Percentiles rank a stretch among this genome's conserved stretches.
phyloP scores from a whole-genome alignment of 1,140 invertebrate species.

The Mizuhopecten yessoensis region DNA sequence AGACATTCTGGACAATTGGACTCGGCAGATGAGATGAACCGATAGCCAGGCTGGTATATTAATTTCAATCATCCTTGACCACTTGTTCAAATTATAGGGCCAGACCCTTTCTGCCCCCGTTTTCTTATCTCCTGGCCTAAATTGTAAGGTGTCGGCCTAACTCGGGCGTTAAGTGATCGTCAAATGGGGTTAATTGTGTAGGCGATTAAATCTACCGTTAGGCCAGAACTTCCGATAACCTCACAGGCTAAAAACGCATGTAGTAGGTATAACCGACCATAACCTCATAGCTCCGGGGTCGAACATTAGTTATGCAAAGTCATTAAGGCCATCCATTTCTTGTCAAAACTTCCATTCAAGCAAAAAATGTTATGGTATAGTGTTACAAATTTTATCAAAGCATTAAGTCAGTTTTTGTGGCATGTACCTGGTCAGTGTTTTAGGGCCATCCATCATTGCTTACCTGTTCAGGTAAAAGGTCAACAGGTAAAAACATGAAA shows the following conservation, averaged over 20 bases:
- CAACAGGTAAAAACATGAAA: conserved; percentile 39
- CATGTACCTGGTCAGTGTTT: conserved; percentile 6
- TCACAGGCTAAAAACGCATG: neutral
- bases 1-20: neutral
- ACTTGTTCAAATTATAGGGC: conserved; percentile 14
- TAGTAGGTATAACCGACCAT: neutral
- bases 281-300: neutral
- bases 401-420: neutral
- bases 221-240: neutral
- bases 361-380: neutral
- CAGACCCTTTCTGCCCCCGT: neutral
- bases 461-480: conserved; percentile 18
- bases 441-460: neutral
- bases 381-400: conserved; percentile 17
- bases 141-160: conserved; percentile 2
- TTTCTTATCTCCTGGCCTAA: neutral
- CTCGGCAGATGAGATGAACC: neutral
- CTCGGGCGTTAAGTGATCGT: neutral
- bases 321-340: conserved; percentile 7
- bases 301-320: neutral
- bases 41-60: neutral
- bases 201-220: neutral
- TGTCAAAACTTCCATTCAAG: conserved; percentile 27
- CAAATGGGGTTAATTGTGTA: neutral
- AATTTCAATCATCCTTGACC: conserved; percentile 8